Evolutionary conservation across 2,113 vertebrate genomes (phyloP).

Genomic region (Serilophus lunatus): DNA sequence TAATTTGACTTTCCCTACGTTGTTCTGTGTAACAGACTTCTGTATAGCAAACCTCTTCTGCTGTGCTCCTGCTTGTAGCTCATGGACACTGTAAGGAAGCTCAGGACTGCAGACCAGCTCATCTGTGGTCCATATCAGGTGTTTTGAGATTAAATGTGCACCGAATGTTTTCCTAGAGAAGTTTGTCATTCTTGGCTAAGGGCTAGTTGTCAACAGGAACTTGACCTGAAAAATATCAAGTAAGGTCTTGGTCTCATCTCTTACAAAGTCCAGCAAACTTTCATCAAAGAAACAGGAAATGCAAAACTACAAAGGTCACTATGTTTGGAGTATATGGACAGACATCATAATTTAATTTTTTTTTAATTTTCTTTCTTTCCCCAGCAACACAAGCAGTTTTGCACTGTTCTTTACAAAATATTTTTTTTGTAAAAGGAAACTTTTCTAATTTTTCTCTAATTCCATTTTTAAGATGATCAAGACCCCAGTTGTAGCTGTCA

Average conservation of each 20-base stretch:
- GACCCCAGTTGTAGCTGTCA: accelerated
- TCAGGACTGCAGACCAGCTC: not conserved
- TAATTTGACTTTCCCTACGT: not conserved
- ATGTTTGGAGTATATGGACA: not conserved
- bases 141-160: not conserved
- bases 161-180: not conserved
- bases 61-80: not conserved
- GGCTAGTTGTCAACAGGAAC: not conserved
- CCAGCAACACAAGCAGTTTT: not conserved
- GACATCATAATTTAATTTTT: not conserved
- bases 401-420: not conserved
- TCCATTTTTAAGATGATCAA: not conserved
- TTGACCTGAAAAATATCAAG: not conserved
- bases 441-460: not conserved
- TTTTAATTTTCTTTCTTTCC: not conserved
- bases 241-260: not conserved
- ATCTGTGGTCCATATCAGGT: not conserved
- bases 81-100: not conserved
- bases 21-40: not conserved
- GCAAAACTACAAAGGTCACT: not conserved
- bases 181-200: not conserved
- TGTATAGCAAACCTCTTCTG: not conserved
- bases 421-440: too few species aligned
- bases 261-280: not conserved
- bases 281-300: not conserved